Conservation (phyloP, 92 coral and sea anemone species). For the Plumapathes pennacea region DNA sequence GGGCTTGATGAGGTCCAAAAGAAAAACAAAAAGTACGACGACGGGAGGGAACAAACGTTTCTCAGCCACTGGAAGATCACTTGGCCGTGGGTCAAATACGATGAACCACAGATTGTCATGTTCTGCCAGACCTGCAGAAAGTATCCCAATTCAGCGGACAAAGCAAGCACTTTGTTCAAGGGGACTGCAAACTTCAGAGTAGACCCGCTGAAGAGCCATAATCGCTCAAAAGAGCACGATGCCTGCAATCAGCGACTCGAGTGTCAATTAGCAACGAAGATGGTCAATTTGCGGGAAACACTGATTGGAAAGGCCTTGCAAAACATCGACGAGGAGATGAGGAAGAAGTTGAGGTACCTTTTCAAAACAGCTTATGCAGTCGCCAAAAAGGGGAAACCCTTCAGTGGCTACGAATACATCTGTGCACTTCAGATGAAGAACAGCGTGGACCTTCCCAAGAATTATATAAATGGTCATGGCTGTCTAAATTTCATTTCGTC, state of each 20-base stretch:
- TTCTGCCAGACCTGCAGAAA: slow-evolving; percentile 21
- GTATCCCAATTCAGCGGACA: slow-evolving; percentile 30
- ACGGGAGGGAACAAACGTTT: slow-evolving; percentile 21
- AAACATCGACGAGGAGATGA: slow-evolving; percentile 14
- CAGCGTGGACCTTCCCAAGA: slow-evolving; percentile 24
- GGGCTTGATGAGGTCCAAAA: slow-evolving; percentile 29
- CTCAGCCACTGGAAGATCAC: slow-evolving; percentile 39
- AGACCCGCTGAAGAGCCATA: slow-evolving; percentile 20
- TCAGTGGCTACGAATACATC: slow-evolving; percentile 29
- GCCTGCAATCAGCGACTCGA: slow-evolving; percentile 1
- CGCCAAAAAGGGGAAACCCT: slow-evolving; percentile 33
- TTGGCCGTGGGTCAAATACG: slow-evolving; percentile 23
- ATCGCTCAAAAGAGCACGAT: slow-evolving; percentile 14
- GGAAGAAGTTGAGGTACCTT: slow-evolving; percentile 5
- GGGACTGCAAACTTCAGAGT: slow-evolving; percentile 21
- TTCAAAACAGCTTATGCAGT: slow-evolving; percentile 29
- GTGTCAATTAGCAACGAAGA: slow-evolving; percentile 1
- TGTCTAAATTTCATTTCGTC: slow-evolving; percentile 34
- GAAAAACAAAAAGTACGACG: slow-evolving; percentile 40
- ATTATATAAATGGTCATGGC: slow-evolving; percentile 28
- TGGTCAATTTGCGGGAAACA: slow-evolving; percentile 10
- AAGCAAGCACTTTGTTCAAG: slow-evolving; percentile 14
- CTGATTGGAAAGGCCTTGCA: slow-evolving; percentile 11
- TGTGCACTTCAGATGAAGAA: slow-evolving; percentile 27
- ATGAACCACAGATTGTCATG: slow-evolving; percentile 22